These are phyloP conservation scores for Pogonomyrmex barbatus DNA, from an alignment of 1,140 invertebrate species.

Conservation along the genomic window DNA sequence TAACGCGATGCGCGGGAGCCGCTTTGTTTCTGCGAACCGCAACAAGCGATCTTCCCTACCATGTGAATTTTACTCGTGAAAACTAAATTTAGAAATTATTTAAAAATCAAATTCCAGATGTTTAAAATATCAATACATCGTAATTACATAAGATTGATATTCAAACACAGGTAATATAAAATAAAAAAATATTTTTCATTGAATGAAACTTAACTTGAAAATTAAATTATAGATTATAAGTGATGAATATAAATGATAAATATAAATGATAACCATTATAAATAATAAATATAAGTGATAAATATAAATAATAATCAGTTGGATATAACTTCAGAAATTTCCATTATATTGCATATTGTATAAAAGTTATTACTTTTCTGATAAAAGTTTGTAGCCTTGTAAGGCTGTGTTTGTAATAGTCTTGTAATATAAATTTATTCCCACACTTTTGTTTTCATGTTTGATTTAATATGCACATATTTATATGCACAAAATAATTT, in stretches of 20 bases:
- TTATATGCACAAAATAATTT: not conserved
- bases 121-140: not conserved
- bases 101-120: not conserved
- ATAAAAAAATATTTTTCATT: not conserved
- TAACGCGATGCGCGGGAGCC: conserved; percentile 7
- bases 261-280: not conserved
- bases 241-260: not conserved
- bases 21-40: conserved; percentile 38
- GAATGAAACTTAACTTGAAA: too few relatives aligned
- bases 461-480: not conserved
- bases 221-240: not conserved
- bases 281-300: not conserved
- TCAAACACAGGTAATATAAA: not conserved
- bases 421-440: not conserved
- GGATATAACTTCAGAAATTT: not conserved
- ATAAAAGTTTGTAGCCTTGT: not conserved
- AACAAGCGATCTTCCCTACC: not conserved
- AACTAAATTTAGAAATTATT: not conserved
- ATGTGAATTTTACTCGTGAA: not conserved
- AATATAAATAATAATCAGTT: not conserved
- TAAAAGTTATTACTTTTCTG: not conserved
- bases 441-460: not conserved
- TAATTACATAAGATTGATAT: not conserved
- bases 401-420: too few relatives aligned
- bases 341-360: not conserved